A percentile compares a stretch with the other conserved stretches of the same genome.
Evolutionary conservation across 2,888 invertebrate genomes (phyloP).

Genomic region (Ophonus ardosiacus): DNA sequence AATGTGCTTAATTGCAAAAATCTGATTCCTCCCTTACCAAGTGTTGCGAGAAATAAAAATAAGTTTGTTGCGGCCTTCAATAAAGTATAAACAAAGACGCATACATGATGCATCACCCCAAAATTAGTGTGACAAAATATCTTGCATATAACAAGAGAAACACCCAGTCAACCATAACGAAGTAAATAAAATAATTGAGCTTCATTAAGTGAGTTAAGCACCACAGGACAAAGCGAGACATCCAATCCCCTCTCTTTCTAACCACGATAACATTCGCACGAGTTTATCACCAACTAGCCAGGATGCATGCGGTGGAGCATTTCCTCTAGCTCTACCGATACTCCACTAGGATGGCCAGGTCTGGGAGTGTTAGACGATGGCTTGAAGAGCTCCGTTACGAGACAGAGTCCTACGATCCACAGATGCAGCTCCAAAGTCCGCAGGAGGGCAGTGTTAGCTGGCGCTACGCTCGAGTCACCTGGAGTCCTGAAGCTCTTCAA

Average conservation of each 20-base stretch:
- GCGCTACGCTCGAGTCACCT: conserved; percentile 23
- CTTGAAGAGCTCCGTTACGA: conserved; percentile 71
- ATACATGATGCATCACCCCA: background rate
- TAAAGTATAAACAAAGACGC: background rate
- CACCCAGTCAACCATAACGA: conserved; percentile 18
- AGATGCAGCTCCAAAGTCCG: background rate
- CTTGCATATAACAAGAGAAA: background rate
- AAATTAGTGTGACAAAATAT: background rate
- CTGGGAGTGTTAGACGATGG: conserved; percentile 71
- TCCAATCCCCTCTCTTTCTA: conserved; percentile 22
- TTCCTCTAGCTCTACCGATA: conserved; percentile 45
- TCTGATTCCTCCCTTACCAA: too few species aligned
- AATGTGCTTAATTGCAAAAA: too few species aligned
- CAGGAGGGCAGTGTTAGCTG: conserved; percentile 13
- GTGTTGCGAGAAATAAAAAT: background rate
- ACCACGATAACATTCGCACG: conserved; percentile 51
- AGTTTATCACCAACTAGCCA: conserved; percentile 49
- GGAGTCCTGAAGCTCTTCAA: conserved; percentile 44
- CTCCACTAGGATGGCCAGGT: conserved; percentile 33
- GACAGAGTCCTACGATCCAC: conserved; percentile 72
- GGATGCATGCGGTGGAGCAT: conserved; percentile 57
- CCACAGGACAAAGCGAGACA: conserved; percentile 20
- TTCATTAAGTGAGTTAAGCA: conserved; percentile 54
- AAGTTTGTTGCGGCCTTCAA: too few species aligned
- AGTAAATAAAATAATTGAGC: conserved; percentile 60